Conservation (phyloP, 1,140 invertebrate species). For the Paralvinella palmiformis region DNA sequence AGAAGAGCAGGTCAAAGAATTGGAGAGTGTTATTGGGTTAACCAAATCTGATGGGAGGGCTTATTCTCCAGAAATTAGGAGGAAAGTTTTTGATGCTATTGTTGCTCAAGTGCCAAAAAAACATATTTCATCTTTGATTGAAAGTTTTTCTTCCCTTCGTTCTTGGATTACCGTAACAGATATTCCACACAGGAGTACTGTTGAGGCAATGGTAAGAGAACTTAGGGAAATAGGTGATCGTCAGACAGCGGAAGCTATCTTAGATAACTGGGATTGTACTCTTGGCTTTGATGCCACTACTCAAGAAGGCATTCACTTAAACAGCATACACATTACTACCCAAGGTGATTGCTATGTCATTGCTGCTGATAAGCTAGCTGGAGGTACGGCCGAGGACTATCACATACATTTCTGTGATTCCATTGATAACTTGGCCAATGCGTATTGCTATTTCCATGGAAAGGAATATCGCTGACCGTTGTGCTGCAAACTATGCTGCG, state of each 20-base stretch:
- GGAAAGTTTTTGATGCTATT: no score
- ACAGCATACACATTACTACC: background rate
- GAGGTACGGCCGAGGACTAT: background rate
- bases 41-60: no score
- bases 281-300: background rate
- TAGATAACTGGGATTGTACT: background rate
- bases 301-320: background rate
- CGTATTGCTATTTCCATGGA: background rate
- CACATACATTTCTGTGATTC: background rate
- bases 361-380: background rate
- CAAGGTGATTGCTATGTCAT: background rate
- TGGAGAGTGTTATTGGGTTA: no score
- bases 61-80: no score
- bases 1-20: no score
- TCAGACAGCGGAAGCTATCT: background rate
- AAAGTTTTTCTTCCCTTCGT: background rate
- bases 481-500: background rate
- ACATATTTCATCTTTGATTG: no score
- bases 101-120: no score
- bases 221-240: background rate
- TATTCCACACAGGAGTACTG: background rate
- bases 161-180: background rate
- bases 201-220: conserved; percentile 4
- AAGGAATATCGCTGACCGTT: background rate
- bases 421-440: background rate